phyloP scores from a whole-genome alignment of 1,140 invertebrate species.

The Meloidogyne floridensis region DNA sequence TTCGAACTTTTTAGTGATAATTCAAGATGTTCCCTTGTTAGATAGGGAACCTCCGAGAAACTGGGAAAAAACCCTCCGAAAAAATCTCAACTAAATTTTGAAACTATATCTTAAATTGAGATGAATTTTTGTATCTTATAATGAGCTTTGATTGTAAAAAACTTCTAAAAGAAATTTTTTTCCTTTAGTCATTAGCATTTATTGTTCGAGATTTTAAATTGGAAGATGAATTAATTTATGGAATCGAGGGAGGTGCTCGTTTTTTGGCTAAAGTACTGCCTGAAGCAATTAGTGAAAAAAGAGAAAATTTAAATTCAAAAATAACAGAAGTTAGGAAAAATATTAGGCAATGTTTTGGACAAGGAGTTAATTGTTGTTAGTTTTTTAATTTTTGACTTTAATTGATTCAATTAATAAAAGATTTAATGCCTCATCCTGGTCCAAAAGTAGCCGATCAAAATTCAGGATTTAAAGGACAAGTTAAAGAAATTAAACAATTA shows the following conservation, averaged over 20 bases:
- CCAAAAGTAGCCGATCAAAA: conserved; percentile 59
- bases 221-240: conserved; percentile 55
- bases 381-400: not conserved
- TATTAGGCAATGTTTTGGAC: conserved; percentile 57
- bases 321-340: conserved; percentile 50
- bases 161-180: not conserved
- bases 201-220: conserved; percentile 63
- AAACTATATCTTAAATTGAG: no score
- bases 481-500: conserved; percentile 61
- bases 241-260: conserved; percentile 53
- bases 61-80: no score
- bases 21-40: no score
- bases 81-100: no score
- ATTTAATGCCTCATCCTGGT: conserved; percentile 62
- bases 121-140: no score
- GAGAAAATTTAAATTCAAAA: not conserved
- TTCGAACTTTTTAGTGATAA: no score
- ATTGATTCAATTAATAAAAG: not conserved
- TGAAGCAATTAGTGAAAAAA: conserved; percentile 1
- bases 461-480: conserved; percentile 56
- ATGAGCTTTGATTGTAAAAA: no score
- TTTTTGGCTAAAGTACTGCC: conserved; percentile 50
- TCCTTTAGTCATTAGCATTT: conserved; percentile 53
- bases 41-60: no score
- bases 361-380: conserved; percentile 49